Conservation (phyloP, 2,797 vertebrate genomes). For the Hypotaenidia okinawae region DNA sequence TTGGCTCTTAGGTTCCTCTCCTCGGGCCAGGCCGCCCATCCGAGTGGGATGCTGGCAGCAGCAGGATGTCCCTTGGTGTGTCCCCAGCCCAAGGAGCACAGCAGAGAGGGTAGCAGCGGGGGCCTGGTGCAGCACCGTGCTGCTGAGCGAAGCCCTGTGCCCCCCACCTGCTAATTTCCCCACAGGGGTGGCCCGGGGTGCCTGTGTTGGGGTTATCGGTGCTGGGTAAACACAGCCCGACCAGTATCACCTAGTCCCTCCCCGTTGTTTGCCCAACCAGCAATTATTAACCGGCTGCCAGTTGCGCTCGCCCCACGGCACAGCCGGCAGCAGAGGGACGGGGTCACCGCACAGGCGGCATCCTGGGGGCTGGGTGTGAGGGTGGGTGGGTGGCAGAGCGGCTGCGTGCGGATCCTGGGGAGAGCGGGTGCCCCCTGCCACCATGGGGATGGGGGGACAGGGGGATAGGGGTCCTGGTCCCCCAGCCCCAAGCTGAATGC, state of each 20-base stretch:
- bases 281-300: not conserved
- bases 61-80: not conserved
- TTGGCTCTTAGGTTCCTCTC: not conserved
- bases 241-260: not conserved
- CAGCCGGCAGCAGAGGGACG: not conserved
- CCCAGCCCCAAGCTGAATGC: not conserved
- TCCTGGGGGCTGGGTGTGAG: not conserved
- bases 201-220: not conserved
- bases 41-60: not conserved
- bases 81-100: not conserved
- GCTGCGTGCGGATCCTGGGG: not conserved
- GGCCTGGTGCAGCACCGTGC: rapidly evolving
- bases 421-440: no score
- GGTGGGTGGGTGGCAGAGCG: rapidly evolving
- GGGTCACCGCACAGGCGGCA: not conserved
- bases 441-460: not conserved
- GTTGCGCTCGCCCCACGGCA: not conserved
- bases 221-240: constrained; percentile 13
- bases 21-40: rapidly evolving
- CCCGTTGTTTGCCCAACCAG: rapidly evolving
- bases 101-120: not conserved
- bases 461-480: no score
- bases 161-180: rapidly evolving
- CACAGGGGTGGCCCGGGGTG: not conserved
- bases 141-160: not conserved